Conservation (phyloP, 1,140 invertebrate genomes). For the Zaprionus davidi region DNA sequence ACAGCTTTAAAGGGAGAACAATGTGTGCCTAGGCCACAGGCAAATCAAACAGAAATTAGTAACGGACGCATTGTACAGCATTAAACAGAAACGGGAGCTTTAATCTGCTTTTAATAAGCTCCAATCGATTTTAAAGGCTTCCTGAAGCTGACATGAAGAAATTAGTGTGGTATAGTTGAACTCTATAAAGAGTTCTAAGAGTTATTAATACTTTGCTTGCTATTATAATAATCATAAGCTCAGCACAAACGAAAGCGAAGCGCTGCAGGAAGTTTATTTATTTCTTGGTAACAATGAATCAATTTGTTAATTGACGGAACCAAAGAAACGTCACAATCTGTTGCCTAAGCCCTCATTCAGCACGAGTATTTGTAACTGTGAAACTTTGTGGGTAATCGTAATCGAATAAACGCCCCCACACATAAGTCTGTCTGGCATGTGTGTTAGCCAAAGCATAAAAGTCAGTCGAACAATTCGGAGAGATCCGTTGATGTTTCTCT, state of each 20-base stretch:
- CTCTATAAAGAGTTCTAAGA: too few relatives aligned
- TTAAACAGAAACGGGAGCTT: too few relatives aligned
- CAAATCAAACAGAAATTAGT: neutral
- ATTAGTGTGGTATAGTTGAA: too few relatives aligned
- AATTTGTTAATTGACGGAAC: neutral
- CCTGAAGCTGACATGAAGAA: neutral
- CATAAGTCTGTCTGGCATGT: neutral
- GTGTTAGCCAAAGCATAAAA: slow-evolving; percentile 15
- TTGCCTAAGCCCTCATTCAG: slow-evolving; percentile 15
- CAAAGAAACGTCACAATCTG: neutral
- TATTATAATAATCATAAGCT: too few relatives aligned
- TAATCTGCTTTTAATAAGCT: too few relatives aligned
- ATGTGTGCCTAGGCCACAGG: neutral
- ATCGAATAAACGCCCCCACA: slow-evolving; percentile 11
- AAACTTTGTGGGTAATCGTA: slow-evolving; percentile 3
- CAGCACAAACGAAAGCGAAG: neutral
- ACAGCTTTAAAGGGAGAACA: neutral
- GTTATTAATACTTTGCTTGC: too few relatives aligned
- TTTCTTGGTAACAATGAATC: neutral
- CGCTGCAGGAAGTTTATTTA: neutral
- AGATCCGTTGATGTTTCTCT: slow-evolving; percentile 3
- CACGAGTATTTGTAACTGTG: slow-evolving; percentile 35
- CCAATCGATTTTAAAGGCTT: too few relatives aligned
- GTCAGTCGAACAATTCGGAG: slow-evolving; percentile 22
- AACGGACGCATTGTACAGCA: neutral